Conservation (phyloP, 1,140 invertebrate genomes). For the Drosophila ohnishii region DNA sequence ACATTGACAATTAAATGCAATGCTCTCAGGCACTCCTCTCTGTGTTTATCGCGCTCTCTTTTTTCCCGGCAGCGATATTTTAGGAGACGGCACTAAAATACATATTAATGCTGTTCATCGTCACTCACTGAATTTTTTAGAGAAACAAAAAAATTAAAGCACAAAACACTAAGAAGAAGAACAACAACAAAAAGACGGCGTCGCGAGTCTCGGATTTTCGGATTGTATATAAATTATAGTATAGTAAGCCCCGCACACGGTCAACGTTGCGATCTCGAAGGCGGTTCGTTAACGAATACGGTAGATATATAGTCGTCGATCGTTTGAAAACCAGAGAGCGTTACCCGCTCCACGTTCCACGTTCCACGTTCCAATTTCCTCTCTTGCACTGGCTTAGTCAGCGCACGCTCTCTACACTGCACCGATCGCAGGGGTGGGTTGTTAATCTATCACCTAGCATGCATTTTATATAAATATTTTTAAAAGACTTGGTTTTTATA, state of each 20-base stretch:
- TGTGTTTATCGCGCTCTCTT: constrained; percentile 1
- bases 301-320: not conserved
- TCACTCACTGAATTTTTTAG: constrained; percentile 54
- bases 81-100: constrained; percentile 54
- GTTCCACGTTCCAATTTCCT: not conserved
- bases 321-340: not conserved
- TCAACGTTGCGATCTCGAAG: constrained; percentile 10
- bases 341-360: not conserved
- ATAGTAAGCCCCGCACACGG: not conserved
- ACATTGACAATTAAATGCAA: constrained; percentile 14
- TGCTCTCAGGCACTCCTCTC: constrained; percentile 2
- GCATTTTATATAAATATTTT: not conserved
- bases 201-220: not conserved
- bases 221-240: constrained; percentile 7
- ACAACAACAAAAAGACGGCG: constrained; percentile 18
- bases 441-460: not conserved
- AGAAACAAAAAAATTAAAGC: constrained; percentile 8
- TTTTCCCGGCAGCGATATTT: constrained; percentile 3
- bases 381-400: not conserved
- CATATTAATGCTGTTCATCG: constrained; percentile 55
- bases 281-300: not conserved
- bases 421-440: not conserved
- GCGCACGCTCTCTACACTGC: constrained; percentile 11
- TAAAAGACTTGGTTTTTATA: too few relatives aligned
- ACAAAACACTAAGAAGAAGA: constrained; percentile 29